Base-by-base conservation (phyloP, 2,113 vertebrate species). In the Pogona vitticeps region DNA sequence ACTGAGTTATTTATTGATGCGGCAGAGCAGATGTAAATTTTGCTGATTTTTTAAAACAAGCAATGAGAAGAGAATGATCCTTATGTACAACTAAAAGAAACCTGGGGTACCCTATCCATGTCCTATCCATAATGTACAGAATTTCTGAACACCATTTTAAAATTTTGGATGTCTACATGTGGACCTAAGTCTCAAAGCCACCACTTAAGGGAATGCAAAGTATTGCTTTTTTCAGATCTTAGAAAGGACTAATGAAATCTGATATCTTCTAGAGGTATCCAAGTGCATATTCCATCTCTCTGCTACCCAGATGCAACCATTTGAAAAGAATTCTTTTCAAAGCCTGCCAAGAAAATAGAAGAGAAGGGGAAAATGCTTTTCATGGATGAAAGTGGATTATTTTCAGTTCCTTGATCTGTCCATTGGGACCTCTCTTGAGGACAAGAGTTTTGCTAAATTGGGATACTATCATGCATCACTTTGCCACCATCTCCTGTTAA, bases 391-490 rank as follows among this genome's bases (percentile, higher is more conserved):
- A 92, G 26, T 38, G 68, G 46, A 91, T 91, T 93, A 91, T 67
- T 88, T 85, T 94, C 84, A 92, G 26, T 87, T 3, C 63, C 65
- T 92, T 91, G 76, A 73, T 87, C 85, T 84, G n/a, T 58, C 89
- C 73, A 76, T 63, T 76, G 88, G 88, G 84, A 89, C 90, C 76
- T 91, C 52, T 58, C 6, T 84, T 80, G 89, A 90, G 91, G 71
- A 88, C 58, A 88, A 3, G 21, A 88, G 5, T 38, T 40, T 8
- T 77, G 46, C 61, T 84, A 88, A 91, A 93, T 26, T 79, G 82
- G 93, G 89, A 56, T 42, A 79, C 72, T 92, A 76, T 70, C 73
- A 14, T 91, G 88, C 92, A 58, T 91, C 40, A 71, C 72, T 90
- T 92, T 80, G 86, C 33, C 56, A 71, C 21, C 52, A 85, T 88